Percentiles rank a stretch among this genome's conserved stretches.
These are phyloP conservation scores for Bombus polaris DNA, from an alignment of 1,140 invertebrate species.

Conservation along the genomic window DNA sequence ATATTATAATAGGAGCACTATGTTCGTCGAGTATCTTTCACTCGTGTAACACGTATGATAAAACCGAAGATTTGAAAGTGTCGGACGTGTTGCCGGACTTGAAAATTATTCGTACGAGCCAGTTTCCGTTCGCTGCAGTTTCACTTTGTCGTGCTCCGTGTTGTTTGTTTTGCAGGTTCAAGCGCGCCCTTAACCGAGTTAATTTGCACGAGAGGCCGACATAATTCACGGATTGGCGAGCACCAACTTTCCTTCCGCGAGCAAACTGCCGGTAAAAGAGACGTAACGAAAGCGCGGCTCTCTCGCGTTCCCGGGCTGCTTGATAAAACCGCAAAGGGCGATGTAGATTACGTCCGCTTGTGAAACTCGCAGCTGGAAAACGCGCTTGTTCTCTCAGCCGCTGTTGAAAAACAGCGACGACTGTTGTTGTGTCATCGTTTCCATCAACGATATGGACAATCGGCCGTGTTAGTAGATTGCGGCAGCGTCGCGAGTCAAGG, in stretches of 20 bases:
- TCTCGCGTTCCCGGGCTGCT: not conserved
- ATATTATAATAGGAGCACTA: accelerated
- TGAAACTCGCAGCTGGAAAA: constrained; percentile 4
- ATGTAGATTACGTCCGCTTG: not conserved
- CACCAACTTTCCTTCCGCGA: not conserved
- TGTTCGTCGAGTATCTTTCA: not conserved
- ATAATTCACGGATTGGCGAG: constrained; percentile 13
- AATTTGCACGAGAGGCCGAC: not conserved
- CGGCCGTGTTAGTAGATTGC: no score
- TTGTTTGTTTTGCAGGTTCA: not conserved
- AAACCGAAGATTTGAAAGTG: not conserved
- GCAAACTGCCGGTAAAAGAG: not conserved
- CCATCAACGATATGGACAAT: no score
- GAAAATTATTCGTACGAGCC: not conserved
- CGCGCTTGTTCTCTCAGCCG: not conserved
- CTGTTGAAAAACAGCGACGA: not conserved
- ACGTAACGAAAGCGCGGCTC: not conserved
- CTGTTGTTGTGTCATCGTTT: not conserved
- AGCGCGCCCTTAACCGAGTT: constrained; percentile 17
- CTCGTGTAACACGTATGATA: accelerated
- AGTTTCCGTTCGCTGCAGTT: not conserved
- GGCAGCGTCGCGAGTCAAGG: no score
- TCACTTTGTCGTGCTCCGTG: not conserved
- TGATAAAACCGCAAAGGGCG: constrained; percentile 14
- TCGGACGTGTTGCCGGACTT: not conserved